phyloP scores from a whole-genome alignment of 2,888 invertebrate species.

The Harpagoxenus sublaevis region DNA sequence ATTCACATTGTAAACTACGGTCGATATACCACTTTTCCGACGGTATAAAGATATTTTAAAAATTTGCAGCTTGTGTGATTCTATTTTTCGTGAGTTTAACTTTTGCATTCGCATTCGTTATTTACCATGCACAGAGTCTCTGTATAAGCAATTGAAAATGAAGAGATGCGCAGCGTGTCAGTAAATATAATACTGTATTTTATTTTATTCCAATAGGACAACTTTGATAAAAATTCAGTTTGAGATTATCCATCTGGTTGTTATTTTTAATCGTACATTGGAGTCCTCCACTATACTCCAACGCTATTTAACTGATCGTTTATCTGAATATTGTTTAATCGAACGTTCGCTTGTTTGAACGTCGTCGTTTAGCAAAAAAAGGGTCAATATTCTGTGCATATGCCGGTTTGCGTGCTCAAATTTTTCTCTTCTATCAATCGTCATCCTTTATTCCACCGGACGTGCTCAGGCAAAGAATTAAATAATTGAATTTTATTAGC shows the following conservation, averaged over 20 bases:
- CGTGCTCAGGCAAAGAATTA: background rate
- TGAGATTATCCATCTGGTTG: conserved; percentile 10
- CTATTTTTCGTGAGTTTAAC: conserved; percentile 15
- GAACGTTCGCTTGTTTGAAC: conserved; percentile 31
- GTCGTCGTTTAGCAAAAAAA: conserved; percentile 37
- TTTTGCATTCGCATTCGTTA: background rate
- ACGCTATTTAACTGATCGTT: conserved; percentile 14
- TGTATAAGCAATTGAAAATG: conserved; percentile 16
- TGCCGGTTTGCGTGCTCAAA: conserved; percentile 1
- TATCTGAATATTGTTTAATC: conserved; percentile 43
- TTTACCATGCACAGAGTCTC: background rate
- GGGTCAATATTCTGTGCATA: background rate
- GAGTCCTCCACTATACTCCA: background rate
- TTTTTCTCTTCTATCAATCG: conserved; percentile 27
- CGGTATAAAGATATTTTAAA: conserved; percentile 14
- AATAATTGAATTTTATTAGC: conserved; percentile 11
- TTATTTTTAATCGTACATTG: conserved; percentile 20
- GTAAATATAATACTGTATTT: conserved; percentile 4
- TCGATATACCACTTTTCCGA: background rate
- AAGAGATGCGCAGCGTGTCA: background rate
- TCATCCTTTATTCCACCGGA: background rate
- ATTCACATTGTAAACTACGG: conserved; percentile 18
- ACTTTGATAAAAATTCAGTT: conserved; percentile 38
- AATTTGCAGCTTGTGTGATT: background rate
- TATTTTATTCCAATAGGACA: background rate